Base-by-base conservation (phyloP, 2,113 vertebrate genomes). In the Leuciscus idus region DNA sequence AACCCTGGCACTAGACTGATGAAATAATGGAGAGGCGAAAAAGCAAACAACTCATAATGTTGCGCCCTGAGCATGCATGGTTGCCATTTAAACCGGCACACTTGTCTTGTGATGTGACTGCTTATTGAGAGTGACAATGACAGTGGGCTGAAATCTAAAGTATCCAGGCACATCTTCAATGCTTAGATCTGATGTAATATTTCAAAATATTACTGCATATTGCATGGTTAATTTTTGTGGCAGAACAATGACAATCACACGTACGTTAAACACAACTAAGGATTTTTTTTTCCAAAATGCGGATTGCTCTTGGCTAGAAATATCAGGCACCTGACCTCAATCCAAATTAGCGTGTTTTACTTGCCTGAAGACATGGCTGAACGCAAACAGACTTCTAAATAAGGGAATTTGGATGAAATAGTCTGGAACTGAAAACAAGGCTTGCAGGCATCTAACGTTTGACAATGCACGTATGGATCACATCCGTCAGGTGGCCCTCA, bases 341-440 rank as follows among this genome's bases (percentile, higher is more conserved):
- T 70, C 66, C 66, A 70, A 39, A 36, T 70, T 15, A 70, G 66
- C 3, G 36, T 39, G 66, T 70, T 70, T 70, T 70, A 70, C 30
- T 70, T 70, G 66, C 66, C 66, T 70, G 30, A 21, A 39, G 30
- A 39, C 66, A 70, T 21, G 66, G 33, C 68, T 23, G 68, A 70
- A 70, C 0, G 33, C 68, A 70, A 70, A 72, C 36, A 39, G 19
- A 23, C 33, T 39, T 23, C 9, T 23, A 72, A 72, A 19, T 39
- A 72, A 72, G 33, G 19, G 19, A 72, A 39, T 72, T 43, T 72
- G 68, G 33, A 72, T 39, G 36, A 70, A 72, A 72, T 19, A 21
- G 33, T 36, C 66, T 21, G 17, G 8, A 72, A 72, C 4, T 0
- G 33, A 72, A 72, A 72, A 39, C 33, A 39, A 70, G 66, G 8